Conservation (phyloP, 2,113 vertebrate genomes). For the Carollia perspicillata region DNA sequence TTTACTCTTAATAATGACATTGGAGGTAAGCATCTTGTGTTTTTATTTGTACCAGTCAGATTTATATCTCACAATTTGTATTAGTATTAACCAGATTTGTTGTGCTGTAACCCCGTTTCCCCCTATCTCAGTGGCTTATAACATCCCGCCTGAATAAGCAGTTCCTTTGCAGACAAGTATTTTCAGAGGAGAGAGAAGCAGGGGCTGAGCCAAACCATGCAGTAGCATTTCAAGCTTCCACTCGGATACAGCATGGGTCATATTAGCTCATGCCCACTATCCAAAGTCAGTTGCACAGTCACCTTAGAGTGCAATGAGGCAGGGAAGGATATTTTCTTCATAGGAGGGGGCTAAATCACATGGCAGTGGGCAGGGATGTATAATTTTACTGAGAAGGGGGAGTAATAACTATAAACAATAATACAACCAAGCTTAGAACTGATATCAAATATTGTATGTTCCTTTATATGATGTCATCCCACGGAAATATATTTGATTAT, state of each 20-base stretch:
- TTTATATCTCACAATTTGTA: background rate
- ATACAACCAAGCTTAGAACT: background rate
- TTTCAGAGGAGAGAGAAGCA: background rate
- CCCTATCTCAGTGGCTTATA: background rate
- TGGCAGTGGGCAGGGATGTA: background rate
- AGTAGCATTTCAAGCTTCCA: background rate
- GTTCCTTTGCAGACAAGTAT: background rate
- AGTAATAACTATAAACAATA: background rate
- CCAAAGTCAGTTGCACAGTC: background rate
- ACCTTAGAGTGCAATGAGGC: background rate
- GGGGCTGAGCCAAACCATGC: background rate
- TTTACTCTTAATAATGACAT: background rate
- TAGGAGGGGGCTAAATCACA: background rate
- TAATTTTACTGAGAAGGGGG: background rate
- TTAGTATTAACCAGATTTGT: background rate
- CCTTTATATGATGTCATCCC: background rate
- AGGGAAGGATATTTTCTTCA: background rate
- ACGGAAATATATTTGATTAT: background rate
- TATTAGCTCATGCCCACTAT: background rate
- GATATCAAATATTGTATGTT: background rate
- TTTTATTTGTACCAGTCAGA: background rate
- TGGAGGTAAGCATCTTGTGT: background rate
- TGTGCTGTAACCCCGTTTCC: background rate
- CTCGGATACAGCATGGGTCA: rapidly evolving
- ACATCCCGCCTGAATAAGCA: background rate